These are phyloP conservation scores for Pristionchus exspectatus DNA, from an alignment of 2,888 invertebrate genomes.

Conservation along the genomic window DNA sequence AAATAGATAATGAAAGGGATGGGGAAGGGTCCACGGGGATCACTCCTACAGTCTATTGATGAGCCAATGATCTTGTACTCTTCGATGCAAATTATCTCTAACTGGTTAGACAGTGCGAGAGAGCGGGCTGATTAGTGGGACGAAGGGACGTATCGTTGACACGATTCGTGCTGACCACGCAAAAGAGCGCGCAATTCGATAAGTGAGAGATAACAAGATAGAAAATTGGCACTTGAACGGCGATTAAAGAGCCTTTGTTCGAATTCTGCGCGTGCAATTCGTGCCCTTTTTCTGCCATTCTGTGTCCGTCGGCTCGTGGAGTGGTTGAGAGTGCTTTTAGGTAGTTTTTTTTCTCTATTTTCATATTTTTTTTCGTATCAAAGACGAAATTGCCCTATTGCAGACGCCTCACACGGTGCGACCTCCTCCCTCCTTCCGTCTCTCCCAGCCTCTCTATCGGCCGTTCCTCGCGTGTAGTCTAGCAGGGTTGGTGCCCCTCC, in stretches of 20 bases:
- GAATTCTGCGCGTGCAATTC: neutral
- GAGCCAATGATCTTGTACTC: neutral
- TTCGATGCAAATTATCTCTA: no score
- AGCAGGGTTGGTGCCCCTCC: slow-evolving; percentile 43
- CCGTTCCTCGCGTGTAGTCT: slow-evolving; percentile 49
- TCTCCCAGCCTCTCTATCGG: slow-evolving; percentile 1
- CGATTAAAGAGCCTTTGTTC: neutral
- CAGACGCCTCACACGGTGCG: neutral
- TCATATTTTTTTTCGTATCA: neutral
- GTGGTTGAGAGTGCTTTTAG: neutral
- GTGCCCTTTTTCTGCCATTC: neutral
- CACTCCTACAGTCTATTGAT: neutral
- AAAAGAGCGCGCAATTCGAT: neutral
- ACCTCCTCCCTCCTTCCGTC: neutral
- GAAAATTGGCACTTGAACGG: neutral
- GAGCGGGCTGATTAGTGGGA: no score
- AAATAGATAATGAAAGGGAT: neutral
- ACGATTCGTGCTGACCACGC: neutral
- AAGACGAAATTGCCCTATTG: neutral
- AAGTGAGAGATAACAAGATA: neutral
- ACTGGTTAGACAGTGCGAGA: no score
- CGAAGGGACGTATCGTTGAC: neutral
- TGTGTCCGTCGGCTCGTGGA: neutral
- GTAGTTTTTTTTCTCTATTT: neutral
- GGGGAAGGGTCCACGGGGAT: neutral